Conservation (phyloP, 2,113 vertebrate species). For the Hipposideros armiger region DNA sequence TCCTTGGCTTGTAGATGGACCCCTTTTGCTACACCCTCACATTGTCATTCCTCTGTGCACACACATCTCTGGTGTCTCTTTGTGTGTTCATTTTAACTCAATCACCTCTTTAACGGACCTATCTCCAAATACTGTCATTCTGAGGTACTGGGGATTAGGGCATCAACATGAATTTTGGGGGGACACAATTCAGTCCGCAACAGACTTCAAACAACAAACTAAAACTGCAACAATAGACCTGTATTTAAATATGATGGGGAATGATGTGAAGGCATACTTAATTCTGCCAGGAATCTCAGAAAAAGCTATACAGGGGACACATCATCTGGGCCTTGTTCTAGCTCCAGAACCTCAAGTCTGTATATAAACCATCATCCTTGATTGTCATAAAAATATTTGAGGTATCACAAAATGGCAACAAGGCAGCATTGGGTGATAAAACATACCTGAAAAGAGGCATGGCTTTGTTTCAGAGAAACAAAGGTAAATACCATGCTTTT, state of each 20-base stretch:
- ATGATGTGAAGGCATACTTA: background rate
- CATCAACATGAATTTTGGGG: background rate
- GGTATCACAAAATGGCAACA: constrained; percentile 4
- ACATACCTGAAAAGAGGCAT: background rate
- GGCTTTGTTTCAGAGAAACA: background rate
- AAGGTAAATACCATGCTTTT: background rate
- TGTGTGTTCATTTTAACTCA: background rate
- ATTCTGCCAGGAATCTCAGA: constrained; percentile 26
- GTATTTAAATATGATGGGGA: background rate
- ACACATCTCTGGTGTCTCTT: background rate
- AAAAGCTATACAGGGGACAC: background rate
- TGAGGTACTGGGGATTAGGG: background rate
- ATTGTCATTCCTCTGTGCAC: background rate
- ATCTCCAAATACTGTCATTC: constrained; percentile 35
- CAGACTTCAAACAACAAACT: constrained; percentile 39
- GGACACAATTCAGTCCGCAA: background rate
- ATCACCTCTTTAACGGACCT: background rate
- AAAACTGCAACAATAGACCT: background rate
- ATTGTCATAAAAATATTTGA: constrained; percentile 46
- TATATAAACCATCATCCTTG: background rate
- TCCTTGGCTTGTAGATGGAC: background rate
- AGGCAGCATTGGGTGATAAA: background rate
- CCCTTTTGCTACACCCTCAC: background rate
- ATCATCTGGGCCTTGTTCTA: background rate
- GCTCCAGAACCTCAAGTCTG: background rate